Percentiles rank a stretch among this genome's conserved stretches.
phyloP scores from a whole-genome alignment of 2,888 invertebrate species.

The Terebella lapidaria region DNA sequence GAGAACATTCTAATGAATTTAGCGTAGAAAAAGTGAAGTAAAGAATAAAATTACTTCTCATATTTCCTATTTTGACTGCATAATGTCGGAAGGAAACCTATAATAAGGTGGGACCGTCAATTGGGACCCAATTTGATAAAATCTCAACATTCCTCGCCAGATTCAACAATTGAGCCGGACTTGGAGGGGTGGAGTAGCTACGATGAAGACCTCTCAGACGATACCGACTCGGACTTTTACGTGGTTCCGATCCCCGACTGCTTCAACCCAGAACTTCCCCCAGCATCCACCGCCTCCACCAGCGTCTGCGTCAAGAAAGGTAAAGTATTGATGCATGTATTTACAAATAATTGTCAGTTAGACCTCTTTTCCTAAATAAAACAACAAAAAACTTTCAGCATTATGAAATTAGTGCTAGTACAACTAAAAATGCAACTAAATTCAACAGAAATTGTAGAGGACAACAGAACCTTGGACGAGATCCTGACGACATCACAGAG shows the following conservation, averaged over 20 bases:
- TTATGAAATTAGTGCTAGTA: neutral
- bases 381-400: neutral
- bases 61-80: too few relatives aligned
- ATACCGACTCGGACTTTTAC: conserved; percentile 48
- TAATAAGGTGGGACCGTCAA: too few relatives aligned
- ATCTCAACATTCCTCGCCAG: too few relatives aligned
- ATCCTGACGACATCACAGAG: conserved; percentile 32
- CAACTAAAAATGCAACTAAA: too few relatives aligned
- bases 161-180: too few relatives aligned
- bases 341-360: neutral
- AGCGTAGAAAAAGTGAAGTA: too few relatives aligned
- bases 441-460: too few relatives aligned
- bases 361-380: neutral
- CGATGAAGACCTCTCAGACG: conserved; percentile 22
- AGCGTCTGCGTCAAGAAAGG: conserved; percentile 18
- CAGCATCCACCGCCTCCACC: conserved; percentile 14
- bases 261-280: conserved; percentile 31
- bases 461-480: conserved; percentile 32
- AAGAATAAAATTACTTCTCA: too few relatives aligned
- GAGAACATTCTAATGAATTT: too few relatives aligned
- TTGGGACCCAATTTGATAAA: too few relatives aligned
- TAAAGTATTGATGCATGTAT: neutral
- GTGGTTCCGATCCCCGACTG: conserved; percentile 52
- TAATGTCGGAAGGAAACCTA: too few relatives aligned
- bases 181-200: neutral